These are phyloP conservation scores for Gobionotothen gibberifrons DNA, from an alignment of 2,797 vertebrate genomes.

Conservation along the genomic window DNA sequence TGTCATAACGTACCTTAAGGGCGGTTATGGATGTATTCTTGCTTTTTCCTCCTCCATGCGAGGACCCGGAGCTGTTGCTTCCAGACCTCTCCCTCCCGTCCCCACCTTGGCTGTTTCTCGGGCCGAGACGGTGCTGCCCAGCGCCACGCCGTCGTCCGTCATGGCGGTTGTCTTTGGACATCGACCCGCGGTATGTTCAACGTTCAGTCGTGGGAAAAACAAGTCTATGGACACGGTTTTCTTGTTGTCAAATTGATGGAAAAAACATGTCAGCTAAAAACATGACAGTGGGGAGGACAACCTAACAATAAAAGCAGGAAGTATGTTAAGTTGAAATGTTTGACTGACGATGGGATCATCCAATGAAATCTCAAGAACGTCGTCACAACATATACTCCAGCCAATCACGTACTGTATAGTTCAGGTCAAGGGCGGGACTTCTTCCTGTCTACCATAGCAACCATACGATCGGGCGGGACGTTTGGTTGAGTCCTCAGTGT, in stretches of 20 bases:
- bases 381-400: not conserved
- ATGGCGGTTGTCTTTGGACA: slow-evolving; percentile 87
- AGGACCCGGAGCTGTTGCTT: slow-evolving; percentile 88
- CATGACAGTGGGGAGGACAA: slow-evolving; percentile 63
- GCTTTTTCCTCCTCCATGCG: slow-evolving; percentile 86
- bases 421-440: slow-evolving; percentile 63
- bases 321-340: slow-evolving; percentile 35
- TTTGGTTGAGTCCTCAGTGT: slow-evolving; percentile 39
- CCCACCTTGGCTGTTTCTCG: slow-evolving; percentile 78
- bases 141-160: slow-evolving; percentile 85
- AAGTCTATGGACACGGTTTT: slow-evolving; percentile 22
- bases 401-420: slow-evolving; percentile 59
- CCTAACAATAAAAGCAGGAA: slow-evolving; percentile 75
- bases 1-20: slow-evolving; percentile 76
- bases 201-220: not conserved
- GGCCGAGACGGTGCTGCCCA: slow-evolving; percentile 83
- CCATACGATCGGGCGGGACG: slow-evolving; percentile 66
- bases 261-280: slow-evolving; percentile 73
- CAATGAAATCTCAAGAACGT: slow-evolving; percentile 53
- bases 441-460: slow-evolving; percentile 77
- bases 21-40: slow-evolving; percentile 77
- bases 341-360: slow-evolving; percentile 38
- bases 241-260: slow-evolving; percentile 57
- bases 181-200: slow-evolving; percentile 50
- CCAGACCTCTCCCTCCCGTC: slow-evolving; percentile 87